These are phyloP conservation scores for Pharmacophagus antenor DNA, from an alignment of 2,888 invertebrate genomes.

Conservation along the genomic window DNA sequence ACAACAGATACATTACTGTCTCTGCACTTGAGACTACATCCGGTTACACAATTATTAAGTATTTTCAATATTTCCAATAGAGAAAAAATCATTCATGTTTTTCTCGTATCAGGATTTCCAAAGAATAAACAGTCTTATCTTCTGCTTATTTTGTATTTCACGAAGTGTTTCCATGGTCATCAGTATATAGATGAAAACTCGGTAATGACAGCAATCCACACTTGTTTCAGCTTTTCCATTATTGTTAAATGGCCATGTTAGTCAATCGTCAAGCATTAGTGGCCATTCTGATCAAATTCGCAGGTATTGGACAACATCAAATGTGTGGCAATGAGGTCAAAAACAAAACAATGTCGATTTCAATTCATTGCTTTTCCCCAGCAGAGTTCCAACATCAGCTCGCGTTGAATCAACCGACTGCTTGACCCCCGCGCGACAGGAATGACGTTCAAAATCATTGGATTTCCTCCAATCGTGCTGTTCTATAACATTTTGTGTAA, in stretches of 20 bases:
- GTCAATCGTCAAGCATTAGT: constrained; percentile 3
- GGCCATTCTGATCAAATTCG: constrained; percentile 2
- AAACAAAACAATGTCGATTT: constrained; percentile 45
- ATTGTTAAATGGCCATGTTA: not conserved
- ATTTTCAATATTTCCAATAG: constrained; percentile 16
- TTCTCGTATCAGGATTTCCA: constrained; percentile 17
- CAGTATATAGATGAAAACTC: not conserved
- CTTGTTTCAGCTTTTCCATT: not conserved
- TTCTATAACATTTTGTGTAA: constrained; percentile 80
- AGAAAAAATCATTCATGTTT: constrained; percentile 12
- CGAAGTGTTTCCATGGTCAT: constrained; percentile 2
- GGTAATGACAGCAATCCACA: not conserved
- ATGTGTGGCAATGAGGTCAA: constrained; percentile 25
- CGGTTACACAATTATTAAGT: constrained; percentile 11
- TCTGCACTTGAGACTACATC: constrained; percentile 9
- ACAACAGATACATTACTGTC: constrained; percentile 30
- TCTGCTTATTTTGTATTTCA: constrained; percentile 4
- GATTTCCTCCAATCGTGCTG: constrained; percentile 78
- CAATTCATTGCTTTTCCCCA: constrained; percentile 45
- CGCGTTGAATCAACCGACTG: constrained; percentile 58
- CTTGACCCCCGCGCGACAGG: constrained; percentile 53
- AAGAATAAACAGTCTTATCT: not conserved
- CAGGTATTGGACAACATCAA: not conserved
- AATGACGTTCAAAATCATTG: constrained; percentile 73
- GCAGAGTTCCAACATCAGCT: constrained; percentile 48